These are phyloP conservation scores for Nanorana parkeri DNA, from an alignment of 2,113 vertebrate species.

Conservation along the genomic window DNA sequence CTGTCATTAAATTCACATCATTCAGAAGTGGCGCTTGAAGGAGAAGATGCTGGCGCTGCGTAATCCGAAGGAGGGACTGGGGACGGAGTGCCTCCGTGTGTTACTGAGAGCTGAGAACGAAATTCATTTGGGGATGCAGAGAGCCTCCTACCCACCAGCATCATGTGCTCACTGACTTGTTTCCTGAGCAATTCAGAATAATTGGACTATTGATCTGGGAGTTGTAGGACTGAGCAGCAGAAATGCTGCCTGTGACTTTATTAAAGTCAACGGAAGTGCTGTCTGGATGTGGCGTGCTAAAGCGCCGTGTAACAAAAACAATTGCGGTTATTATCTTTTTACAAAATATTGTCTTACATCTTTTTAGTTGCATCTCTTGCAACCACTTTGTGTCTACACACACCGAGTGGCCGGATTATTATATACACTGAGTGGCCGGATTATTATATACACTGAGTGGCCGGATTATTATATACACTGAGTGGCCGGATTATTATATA, in stretches of 20 bases:
- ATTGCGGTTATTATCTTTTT: no score
- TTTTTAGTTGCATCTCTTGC: no score
- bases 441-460: no score
- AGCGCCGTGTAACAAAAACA: no score
- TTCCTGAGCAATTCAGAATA: constrained; percentile 2
- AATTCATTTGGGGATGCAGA: constrained; percentile 28
- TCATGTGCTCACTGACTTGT: constrained; percentile 17
- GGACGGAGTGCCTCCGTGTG: constrained; percentile 7
- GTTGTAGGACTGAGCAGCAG: neutral
- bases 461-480: no score
- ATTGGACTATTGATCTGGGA: constrained; percentile 7
- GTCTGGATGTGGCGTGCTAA: no score
- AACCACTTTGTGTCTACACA: no score
- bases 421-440: no score
- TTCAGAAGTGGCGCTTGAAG: neutral
- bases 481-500: no score
- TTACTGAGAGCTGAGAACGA: constrained; percentile 29
- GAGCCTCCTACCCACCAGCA: constrained; percentile 35
- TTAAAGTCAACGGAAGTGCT: no score
- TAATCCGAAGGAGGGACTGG: constrained; percentile 18
- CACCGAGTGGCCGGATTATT: no score
- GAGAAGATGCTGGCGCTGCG: constrained; percentile 10
- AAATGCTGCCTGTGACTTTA: neutral
- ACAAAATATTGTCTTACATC: no score
- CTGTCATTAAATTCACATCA: constrained; percentile 19